Percentiles rank a stretch among this genome's conserved stretches.
Evolutionary conservation across 2,797 vertebrate species (phyloP).

Genomic region (Lindbergichthys nudifrons): DNA sequence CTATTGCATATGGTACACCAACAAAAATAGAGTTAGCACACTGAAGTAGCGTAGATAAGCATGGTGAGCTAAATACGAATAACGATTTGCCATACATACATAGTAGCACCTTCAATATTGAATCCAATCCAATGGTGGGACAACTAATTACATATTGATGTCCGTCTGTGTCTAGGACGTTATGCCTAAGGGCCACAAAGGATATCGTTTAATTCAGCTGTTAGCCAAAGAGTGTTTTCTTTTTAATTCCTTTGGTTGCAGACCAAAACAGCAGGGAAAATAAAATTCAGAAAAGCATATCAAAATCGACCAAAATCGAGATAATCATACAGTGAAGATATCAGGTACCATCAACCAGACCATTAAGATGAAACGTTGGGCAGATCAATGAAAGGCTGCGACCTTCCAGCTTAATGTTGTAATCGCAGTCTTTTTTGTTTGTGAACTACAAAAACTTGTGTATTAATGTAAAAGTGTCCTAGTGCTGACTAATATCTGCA

Average conservation of each 20-base stretch:
- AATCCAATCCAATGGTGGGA: conserved; percentile 44
- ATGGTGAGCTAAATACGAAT: neutral
- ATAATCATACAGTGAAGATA: neutral
- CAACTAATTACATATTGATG: conserved; percentile 53
- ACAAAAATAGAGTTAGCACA: neutral
- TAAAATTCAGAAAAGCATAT: neutral
- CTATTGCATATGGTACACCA: neutral
- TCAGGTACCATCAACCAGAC: neutral
- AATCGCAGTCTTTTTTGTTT: conserved; percentile 30
- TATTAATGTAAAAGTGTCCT: conserved; percentile 47
- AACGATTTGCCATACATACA: conserved; percentile 28
- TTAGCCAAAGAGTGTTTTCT: conserved; percentile 28
- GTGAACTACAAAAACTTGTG: conserved; percentile 29
- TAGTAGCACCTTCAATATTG: neutral
- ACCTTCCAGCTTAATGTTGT: conserved; percentile 4
- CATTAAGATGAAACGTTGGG: conserved; percentile 14
- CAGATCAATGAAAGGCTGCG: neutral
- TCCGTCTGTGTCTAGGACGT: conserved; percentile 32
- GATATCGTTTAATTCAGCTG: conserved; percentile 37
- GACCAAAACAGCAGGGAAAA: conserved; percentile 9
- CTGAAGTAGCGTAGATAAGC: neutral
- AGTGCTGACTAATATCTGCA: conserved; percentile 13
- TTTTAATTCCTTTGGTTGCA: conserved; percentile 30
- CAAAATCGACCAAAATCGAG: neutral
- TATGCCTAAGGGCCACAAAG: conserved; percentile 32